Evolutionary conservation across 2,888 invertebrate genomes (phyloP).

Genomic region (Coenonympha glycerion): DNA sequence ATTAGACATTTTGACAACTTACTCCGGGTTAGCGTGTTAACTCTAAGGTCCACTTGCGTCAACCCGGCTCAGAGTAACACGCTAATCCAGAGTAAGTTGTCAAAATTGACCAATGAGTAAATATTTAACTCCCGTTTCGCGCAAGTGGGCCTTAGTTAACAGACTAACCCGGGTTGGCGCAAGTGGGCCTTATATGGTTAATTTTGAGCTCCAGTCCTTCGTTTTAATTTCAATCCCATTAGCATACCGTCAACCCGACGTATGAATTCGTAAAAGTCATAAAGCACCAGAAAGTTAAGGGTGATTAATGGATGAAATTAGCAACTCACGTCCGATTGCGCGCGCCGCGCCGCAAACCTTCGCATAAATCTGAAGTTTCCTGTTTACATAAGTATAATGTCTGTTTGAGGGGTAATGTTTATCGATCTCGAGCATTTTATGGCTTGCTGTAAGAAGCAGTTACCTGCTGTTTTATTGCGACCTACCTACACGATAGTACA

Average conservation of each 20-base stretch:
- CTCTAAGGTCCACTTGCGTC: too few relatives aligned
- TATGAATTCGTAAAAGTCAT: constrained; percentile 5
- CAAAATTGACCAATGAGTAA: too few relatives aligned
- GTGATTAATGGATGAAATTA: constrained; percentile 24
- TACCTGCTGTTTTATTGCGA: neutral
- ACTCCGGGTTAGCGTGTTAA: too few relatives aligned
- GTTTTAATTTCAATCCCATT: neutral
- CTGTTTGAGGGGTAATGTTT: constrained; percentile 20
- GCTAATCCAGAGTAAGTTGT: too few relatives aligned
- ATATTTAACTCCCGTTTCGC: too few relatives aligned
- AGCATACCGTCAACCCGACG: neutral
- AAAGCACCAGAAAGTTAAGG: constrained; percentile 14
- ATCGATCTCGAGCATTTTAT: constrained; percentile 19
- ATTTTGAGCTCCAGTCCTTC: neutral
- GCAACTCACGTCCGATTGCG: constrained; percentile 14
- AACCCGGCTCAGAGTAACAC: too few relatives aligned
- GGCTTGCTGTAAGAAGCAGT: constrained; percentile 6
- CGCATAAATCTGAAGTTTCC: constrained; percentile 25
- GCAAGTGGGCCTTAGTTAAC: too few relatives aligned
- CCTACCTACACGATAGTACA: neutral
- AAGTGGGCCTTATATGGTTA: neutral
- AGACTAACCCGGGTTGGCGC: too few relatives aligned
- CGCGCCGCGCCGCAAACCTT: constrained; percentile 15
- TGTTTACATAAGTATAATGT: constrained; percentile 19
- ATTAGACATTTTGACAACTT: too few relatives aligned